Conservation (phyloP, 2,797 vertebrate genomes). For the Gobio occitaniae region DNA sequence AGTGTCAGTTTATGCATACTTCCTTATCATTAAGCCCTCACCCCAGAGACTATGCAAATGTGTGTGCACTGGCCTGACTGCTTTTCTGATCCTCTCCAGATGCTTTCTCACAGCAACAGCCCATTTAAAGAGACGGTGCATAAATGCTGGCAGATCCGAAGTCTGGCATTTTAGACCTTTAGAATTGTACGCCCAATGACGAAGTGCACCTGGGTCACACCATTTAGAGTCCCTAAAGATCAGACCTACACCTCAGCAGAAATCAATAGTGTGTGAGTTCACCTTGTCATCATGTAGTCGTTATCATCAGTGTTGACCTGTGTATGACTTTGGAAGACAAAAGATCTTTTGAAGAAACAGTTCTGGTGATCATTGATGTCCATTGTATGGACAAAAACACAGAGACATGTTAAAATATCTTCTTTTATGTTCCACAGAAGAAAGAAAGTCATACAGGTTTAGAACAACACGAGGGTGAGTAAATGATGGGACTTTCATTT, state of each 20-base stretch:
- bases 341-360: not conserved
- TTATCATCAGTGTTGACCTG: not conserved
- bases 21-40: not conserved
- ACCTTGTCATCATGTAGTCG: not conserved
- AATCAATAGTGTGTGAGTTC: not conserved
- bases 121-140: constrained; percentile 98
- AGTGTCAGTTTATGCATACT: not conserved
- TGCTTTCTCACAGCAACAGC: constrained; percentile 95
- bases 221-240: constrained; percentile 93
- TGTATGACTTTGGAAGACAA: not conserved
- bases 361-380: not conserved
- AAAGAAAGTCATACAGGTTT: not conserved
- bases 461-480: not conserved
- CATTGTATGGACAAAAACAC: not conserved
- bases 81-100: constrained; percentile 95
- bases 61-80: constrained; percentile 58
- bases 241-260: constrained; percentile 78
- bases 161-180: constrained; percentile 91
- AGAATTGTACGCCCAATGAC: constrained; percentile 95
- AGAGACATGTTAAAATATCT: not conserved
- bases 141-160: constrained; percentile 92
- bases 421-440: not conserved
- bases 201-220: constrained; percentile 93
- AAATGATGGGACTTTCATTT: not conserved
- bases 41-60: not conserved